Base-by-base conservation (phyloP, 1,140 invertebrate genomes). In the Bombus turneri region DNA sequence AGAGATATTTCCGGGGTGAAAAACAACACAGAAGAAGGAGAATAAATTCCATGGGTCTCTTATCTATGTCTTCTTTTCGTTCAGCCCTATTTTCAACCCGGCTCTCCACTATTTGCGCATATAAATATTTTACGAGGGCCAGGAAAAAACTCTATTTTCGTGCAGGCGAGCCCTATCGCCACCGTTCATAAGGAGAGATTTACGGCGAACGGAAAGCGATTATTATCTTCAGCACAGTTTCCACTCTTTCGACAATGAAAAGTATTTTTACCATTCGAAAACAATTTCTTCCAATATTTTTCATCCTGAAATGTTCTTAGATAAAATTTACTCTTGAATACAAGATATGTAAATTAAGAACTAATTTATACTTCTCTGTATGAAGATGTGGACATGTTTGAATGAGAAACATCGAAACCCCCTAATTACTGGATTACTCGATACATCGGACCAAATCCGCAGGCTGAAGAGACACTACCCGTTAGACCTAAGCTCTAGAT, bases 171-270 rank as follows among this genome's bases (percentile, higher is more conserved):
- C 62, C 76, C 81, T 87, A 78, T 81, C 73, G 85, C 83, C 83
- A 77, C 75, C 79, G 87, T 87, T 81, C 85, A 86, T 85, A 88
- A 83, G 81, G 81, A 88, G 59, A 90, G 90, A 91, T 91, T 91
- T 91, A 91, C 87, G 87, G 81, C 68, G 72, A 91, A 91, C 90
- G 90, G 88, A 91, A 91, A 86, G 59, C 37, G 69, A 85, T 85
- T 85, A 85, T 81, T 85, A 85, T 85, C 59, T 71, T 79, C 78
- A 62, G 62, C 53, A 5, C 39, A 43, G 37, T 69, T 53, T n/a
- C 53, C 59, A 47, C 59, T 22, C n/a, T 25, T 18, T 59, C 57
- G 34, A 78, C 77, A 73, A 81, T 80, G 37, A 57, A 28, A n/a
- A 8, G 34, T 68, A 39, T 76, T 72, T 81, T 72, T 39, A n/a